Conservation (phyloP, 2,113 vertebrate genomes). For the Motacilla tschutschensis region DNA sequence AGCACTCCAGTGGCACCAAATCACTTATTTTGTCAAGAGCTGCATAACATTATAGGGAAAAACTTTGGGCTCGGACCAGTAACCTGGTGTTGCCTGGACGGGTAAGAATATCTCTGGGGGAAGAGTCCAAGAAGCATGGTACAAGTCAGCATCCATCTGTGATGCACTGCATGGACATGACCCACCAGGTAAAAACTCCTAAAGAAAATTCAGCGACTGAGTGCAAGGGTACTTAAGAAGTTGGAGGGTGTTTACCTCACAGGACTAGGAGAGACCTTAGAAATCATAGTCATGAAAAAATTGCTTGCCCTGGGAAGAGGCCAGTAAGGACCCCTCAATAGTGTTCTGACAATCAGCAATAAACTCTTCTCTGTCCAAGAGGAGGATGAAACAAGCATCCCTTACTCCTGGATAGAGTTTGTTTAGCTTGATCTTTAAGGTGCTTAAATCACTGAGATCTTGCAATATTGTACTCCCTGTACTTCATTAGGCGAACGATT, state of each 20-base stretch:
- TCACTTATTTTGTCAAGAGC: not conserved
- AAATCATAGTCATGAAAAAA: not conserved
- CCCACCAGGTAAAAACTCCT: not conserved
- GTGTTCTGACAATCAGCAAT: not conserved
- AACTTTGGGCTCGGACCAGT: not conserved
- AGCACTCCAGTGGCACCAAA: slow-evolving; percentile 26
- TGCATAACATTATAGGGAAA: not conserved
- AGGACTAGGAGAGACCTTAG: not conserved
- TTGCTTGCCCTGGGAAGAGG: not conserved
- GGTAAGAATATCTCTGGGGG: not conserved
- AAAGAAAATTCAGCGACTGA: not conserved
- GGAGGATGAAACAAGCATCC: not conserved
- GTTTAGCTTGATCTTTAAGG: not conserved
- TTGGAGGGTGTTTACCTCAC: not conserved
- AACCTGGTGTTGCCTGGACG: not conserved
- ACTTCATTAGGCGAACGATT: not conserved
- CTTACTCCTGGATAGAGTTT: not conserved
- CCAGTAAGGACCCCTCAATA: not conserved
- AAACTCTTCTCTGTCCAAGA: not conserved
- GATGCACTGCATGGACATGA: not conserved
- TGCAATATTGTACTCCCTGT: not conserved
- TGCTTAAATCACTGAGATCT: not conserved
- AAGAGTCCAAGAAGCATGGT: not conserved
- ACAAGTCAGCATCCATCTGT: not conserved
- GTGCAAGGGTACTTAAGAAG: not conserved